A percentile compares a stretch with the other conserved stretches of the same genome.
These are phyloP conservation scores for Heliconius eleuchia DNA, from an alignment of 1,140 invertebrate genomes.

Conservation along the genomic window DNA sequence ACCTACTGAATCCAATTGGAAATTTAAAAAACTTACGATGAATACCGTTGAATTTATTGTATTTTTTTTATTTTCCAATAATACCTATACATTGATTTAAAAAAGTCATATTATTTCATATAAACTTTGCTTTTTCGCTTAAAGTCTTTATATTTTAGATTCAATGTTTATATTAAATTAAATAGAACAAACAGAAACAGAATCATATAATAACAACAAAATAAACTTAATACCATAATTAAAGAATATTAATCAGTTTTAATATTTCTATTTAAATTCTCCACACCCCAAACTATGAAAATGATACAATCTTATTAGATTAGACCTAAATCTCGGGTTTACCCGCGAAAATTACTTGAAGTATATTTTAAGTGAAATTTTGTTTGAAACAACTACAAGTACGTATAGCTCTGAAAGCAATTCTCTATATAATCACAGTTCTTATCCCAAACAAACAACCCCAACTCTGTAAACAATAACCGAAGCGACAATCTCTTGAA, in stretches of 20 bases:
- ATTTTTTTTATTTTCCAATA: background rate
- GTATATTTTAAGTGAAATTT: conserved; percentile 13
- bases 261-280: too few species aligned
- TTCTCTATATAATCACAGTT: conserved; percentile 27
- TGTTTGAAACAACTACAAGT: conserved; percentile 15
- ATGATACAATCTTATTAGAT: background rate
- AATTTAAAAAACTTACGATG: conserved; percentile 17
- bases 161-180: too few species aligned
- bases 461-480: conserved; percentile 14
- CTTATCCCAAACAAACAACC: conserved; percentile 33
- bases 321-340: background rate
- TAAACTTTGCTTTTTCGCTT: background rate
- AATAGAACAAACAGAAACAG: too few species aligned
- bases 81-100: background rate
- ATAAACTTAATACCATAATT: too few species aligned
- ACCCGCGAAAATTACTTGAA: background rate
- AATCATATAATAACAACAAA: too few species aligned
- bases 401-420: conserved; percentile 12
- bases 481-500: conserved; percentile 22
- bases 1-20: conserved; percentile 14
- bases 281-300: background rate
- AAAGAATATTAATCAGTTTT: too few species aligned
- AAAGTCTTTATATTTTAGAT: too few species aligned
- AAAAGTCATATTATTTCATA: background rate
- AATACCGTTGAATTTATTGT: background rate